Conservation (phyloP, 2,888 invertebrate genomes). For the Pristionchus arcanus region DNA sequence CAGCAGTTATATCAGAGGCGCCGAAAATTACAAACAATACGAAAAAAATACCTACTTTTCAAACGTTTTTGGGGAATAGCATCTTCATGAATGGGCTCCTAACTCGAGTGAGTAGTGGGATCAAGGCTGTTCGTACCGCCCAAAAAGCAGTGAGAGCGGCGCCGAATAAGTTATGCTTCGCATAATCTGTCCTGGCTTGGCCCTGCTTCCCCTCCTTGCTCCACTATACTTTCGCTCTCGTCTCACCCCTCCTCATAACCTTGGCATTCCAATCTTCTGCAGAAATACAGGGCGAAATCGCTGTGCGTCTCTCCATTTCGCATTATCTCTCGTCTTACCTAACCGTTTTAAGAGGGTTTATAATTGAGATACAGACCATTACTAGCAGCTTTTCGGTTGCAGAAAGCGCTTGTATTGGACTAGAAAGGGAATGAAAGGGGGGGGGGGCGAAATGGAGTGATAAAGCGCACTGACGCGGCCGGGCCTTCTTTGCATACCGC, state of each 20-base stretch:
- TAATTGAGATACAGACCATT: not conserved
- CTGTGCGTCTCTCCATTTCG: not conserved
- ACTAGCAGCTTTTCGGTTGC: not conserved
- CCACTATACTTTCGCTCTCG: constrained; percentile 51
- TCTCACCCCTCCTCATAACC: not conserved
- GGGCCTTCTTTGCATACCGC: constrained; percentile 36
- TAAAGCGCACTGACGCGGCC: constrained; percentile 21
- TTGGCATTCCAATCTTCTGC: constrained; percentile 31
- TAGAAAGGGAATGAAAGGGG: constrained; percentile 14
- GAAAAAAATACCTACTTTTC: too few relatives aligned
- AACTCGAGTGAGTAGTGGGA: not conserved
- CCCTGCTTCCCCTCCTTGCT: not conserved
- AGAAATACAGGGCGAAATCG: constrained; percentile 10
- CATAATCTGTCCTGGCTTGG: constrained; percentile 13
- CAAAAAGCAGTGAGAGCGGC: not conserved
- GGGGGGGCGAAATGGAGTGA: not conserved
- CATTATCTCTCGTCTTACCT: not conserved
- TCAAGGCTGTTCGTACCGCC: not conserved
- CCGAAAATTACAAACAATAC: too few relatives aligned
- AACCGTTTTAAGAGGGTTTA: not conserved
- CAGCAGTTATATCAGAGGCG: not conserved
- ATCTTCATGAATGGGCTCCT: too few relatives aligned
- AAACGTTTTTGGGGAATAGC: too few relatives aligned
- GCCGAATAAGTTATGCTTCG: constrained; percentile 42
- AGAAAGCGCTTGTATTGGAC: constrained; percentile 22